phyloP scores from a whole-genome alignment of 2,888 invertebrate species.

The Catocala sponsa region DNA sequence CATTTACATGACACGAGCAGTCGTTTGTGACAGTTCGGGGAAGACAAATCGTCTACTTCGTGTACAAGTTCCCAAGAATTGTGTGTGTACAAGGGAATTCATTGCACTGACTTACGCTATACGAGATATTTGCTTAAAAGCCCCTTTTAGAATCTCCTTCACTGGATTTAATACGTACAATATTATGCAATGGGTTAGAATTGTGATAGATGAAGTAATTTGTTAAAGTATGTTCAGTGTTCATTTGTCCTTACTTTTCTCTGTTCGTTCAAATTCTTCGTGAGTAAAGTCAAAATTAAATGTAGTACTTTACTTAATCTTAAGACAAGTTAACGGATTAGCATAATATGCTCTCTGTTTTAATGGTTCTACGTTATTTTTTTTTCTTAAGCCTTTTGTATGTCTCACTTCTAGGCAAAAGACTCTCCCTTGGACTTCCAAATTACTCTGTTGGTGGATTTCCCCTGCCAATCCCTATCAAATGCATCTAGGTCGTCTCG shows the following conservation, averaged over 20 bases:
- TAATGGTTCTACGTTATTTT: no score
- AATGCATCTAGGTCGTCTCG: no score
- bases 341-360: no score
- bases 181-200: constrained; percentile 27
- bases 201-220: constrained; percentile 28
- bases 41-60: constrained; percentile 65
- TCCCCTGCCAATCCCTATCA: no score
- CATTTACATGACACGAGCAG: constrained; percentile 61
- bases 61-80: constrained; percentile 54
- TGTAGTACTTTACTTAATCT: no score
- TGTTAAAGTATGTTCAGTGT: neutral
- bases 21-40: constrained; percentile 60
- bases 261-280: neutral
- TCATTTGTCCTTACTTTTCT: neutral
- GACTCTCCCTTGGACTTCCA: no score
- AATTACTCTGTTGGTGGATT: no score
- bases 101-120: constrained; percentile 44
- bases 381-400: no score
- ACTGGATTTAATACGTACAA: constrained; percentile 37
- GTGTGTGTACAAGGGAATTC: constrained; percentile 44
- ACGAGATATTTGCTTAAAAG: constrained; percentile 45
- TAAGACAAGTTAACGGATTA: no score
- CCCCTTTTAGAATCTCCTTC: constrained; percentile 41
- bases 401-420: no score
- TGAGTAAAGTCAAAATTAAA: no score